Conservation (phyloP, 2,797 vertebrate species). For the Onychomys arenicola region DNA sequence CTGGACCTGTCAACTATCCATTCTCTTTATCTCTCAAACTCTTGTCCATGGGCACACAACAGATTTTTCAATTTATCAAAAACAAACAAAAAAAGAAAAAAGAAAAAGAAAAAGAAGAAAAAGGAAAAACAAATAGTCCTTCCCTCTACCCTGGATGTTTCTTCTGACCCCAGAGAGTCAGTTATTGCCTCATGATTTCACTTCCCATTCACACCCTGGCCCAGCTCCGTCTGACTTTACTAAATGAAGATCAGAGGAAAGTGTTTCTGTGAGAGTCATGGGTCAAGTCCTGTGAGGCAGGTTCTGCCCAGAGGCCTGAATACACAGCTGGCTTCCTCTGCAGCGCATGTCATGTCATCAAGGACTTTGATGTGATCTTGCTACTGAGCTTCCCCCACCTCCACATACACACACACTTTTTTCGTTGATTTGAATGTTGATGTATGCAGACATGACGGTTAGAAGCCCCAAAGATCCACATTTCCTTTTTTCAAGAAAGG, state of each 20-base stretch:
- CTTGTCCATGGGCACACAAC: background rate
- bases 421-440: background rate
- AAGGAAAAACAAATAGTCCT: background rate
- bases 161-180: background rate
- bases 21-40: background rate
- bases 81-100: too few species aligned
- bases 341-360: background rate
- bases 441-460: background rate
- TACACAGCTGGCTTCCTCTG: background rate
- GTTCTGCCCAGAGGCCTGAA: background rate
- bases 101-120: background rate
- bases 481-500: background rate
- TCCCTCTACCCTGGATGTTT: background rate
- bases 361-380: background rate
- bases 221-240: background rate
- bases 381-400: background rate
- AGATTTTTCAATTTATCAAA: background rate
- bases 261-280: background rate
- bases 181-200: background rate
- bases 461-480: background rate
- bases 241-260: background rate
- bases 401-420: background rate
- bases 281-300: background rate
- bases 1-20: background rate
- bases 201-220: background rate